These are phyloP conservation scores for Bellardia pandia DNA, from an alignment of 2,888 invertebrate genomes.

Conservation along the genomic window DNA sequence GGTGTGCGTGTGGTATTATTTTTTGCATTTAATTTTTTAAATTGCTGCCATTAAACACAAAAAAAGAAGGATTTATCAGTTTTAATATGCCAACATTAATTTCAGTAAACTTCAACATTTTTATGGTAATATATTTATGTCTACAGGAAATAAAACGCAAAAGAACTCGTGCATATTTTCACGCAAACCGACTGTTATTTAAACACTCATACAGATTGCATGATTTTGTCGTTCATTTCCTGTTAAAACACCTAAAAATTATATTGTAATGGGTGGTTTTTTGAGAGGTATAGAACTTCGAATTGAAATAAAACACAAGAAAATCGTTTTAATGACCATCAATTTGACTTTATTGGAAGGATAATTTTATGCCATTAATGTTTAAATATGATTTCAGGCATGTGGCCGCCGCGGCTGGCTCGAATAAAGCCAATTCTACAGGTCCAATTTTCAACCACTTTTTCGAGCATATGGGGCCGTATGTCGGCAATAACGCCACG, in stretches of 20 bases:
- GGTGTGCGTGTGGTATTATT: neutral
- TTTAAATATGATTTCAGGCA: too few species aligned
- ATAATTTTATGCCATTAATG: too few species aligned
- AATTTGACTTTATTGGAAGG: too few species aligned
- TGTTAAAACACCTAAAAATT: conserved; percentile 49
- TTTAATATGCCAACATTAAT: conserved; percentile 34
- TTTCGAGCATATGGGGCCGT: too few species aligned
- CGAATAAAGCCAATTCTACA: too few species aligned
- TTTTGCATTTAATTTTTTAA: conserved; percentile 18
- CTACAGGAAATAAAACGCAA: conserved; percentile 22
- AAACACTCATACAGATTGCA: conserved; percentile 26
- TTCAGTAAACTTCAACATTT: neutral
- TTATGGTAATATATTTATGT: neutral
- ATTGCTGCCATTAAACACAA: conserved; percentile 36
- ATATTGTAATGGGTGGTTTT: too few species aligned
- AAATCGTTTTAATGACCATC: too few species aligned
- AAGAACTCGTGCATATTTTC: neutral
- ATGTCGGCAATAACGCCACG: too few species aligned
- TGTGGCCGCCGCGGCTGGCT: too few species aligned
- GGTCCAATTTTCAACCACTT: too few species aligned
- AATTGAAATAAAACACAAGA: too few species aligned
- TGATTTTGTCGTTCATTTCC: conserved; percentile 42
- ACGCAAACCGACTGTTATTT: neutral
- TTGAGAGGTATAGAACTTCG: too few species aligned
- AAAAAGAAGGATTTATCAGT: conserved; percentile 33